phyloP scores from a whole-genome alignment of 2,888 invertebrate genomes.

The Pocota personata region DNA sequence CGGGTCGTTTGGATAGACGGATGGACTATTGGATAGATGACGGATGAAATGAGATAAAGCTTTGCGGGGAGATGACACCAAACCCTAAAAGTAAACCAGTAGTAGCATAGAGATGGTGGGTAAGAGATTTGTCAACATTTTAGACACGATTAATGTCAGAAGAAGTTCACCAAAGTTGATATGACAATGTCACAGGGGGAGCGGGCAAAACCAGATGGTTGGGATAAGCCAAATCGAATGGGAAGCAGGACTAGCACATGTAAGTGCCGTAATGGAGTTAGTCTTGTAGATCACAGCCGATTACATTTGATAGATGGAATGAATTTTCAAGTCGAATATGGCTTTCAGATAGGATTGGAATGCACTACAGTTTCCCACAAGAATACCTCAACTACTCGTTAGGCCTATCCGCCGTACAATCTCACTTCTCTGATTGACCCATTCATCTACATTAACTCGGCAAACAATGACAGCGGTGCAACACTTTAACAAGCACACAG shows the following conservation, averaged over 20 bases:
- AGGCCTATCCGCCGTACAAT: constrained; percentile 27
- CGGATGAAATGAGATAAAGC: constrained; percentile 69
- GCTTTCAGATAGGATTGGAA: not conserved
- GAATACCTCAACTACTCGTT: constrained; percentile 7
- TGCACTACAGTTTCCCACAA: constrained; percentile 36
- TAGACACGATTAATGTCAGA: constrained; percentile 72
- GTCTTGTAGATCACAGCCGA: constrained; percentile 46
- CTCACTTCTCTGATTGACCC: constrained; percentile 58
- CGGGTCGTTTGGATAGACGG: constrained; percentile 33
- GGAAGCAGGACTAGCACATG: constrained; percentile 4
- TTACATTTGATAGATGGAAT: constrained; percentile 53
- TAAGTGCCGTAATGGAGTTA: constrained; percentile 46
- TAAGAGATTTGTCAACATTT: constrained; percentile 73
- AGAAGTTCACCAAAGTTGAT: constrained; percentile 69
- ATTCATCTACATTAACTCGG: constrained; percentile 71
- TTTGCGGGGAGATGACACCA: constrained; percentile 46
- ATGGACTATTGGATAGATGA: constrained; percentile 63
- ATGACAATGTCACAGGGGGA: constrained; percentile 22
- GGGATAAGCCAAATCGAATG: constrained; percentile 9
- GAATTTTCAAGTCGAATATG: not conserved
- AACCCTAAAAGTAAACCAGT: constrained; percentile 41
- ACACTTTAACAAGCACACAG: constrained; percentile 62
- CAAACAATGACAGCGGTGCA: constrained; percentile 68
- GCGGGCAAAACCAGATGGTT: not conserved
- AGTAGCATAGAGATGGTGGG: constrained; percentile 9